Evolutionary conservation across 2,797 vertebrate species (phyloP), one percentile per base, ranked within the genome.

Genomic region (Moxostoma hubbsi): DNA sequence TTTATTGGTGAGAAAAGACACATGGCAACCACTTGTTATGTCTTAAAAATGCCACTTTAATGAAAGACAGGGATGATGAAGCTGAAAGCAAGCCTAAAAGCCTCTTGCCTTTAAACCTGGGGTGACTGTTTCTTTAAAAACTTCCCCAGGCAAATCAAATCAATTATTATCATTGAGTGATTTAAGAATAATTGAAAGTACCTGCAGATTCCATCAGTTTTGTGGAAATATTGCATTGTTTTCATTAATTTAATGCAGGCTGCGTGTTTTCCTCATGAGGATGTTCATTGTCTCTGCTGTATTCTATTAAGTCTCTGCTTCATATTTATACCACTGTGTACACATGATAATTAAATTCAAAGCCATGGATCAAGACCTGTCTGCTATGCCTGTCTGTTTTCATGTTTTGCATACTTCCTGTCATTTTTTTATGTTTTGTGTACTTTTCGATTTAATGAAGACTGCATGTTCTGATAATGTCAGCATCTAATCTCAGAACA

Each of bases 1-100:
- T 57, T 62, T 43, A 77, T 82, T 82, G 78, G 75, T 70, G 74
- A 68, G 70, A 64, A 15, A 62, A 10, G 58, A 78, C 81, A 82
- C 70, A 78, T 82, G 75, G 75, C 65, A 82, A 58, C 75, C 75
- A 82, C 75, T 24, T 24, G 24, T 24, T 2, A 24, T 24, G 24
- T 24, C 24, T 24, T 24, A 24, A 73, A 69, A n/a, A 62, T 55
- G 54, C 75, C 47, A 15, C n/a, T 64, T 69, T 70, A 74, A 79
- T 82, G 64, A 74, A 82, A 82, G 64, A 77, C 81, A 82, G 75
- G 65, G 57, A 62, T 18, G 8, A 43, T 49, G 10, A 81, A 64
- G 43, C 50, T 11, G 36, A 36, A 53, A 73, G 62, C 50, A 66
- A 77, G 53, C 36, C 61, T 7, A 36, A 46, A 62, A 36, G 49